Conservation (phyloP, 2,888 invertebrate genomes). For the Torymus texanus region DNA sequence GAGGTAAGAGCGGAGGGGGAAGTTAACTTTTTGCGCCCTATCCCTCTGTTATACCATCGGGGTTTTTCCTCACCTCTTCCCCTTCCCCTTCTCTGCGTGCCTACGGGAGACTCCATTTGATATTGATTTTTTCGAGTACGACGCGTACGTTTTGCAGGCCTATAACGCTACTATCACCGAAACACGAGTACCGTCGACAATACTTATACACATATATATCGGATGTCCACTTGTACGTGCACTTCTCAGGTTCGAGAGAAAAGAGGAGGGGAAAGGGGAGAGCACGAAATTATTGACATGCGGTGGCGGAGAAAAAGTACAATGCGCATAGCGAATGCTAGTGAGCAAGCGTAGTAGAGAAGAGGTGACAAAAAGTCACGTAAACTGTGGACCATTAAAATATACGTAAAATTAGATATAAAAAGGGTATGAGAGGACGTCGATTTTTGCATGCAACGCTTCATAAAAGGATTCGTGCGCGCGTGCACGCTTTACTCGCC, state of each 20-base stretch:
- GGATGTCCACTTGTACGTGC: too few species aligned
- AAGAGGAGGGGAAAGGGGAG: background rate
- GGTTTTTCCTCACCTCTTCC: background rate
- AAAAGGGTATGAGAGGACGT: background rate
- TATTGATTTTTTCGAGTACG: slow-evolving; percentile 37
- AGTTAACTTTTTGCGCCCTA: background rate
- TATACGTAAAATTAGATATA: slow-evolving; percentile 33
- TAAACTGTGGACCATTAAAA: slow-evolving; percentile 29
- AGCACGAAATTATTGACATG: background rate
- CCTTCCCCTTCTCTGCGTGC: background rate
- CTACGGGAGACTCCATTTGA: slow-evolving; percentile 14
- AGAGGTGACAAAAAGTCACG: slow-evolving; percentile 33
- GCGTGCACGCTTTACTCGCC: background rate
- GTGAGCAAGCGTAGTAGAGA: too few species aligned
- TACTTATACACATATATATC: too few species aligned
- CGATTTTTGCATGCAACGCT: slow-evolving; percentile 35
- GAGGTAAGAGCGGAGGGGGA: too few species aligned
- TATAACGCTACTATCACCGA: too few species aligned
- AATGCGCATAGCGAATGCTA: too few species aligned
- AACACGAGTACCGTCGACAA: too few species aligned
- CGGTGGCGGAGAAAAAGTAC: too few species aligned
- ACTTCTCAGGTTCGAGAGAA: background rate
- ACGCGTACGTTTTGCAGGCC: too few species aligned
- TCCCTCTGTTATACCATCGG: slow-evolving; percentile 8
- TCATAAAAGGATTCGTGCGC: slow-evolving; percentile 2